Conservation (phyloP, 1,140 invertebrate species). For the Drosophila triauraria region DNA sequence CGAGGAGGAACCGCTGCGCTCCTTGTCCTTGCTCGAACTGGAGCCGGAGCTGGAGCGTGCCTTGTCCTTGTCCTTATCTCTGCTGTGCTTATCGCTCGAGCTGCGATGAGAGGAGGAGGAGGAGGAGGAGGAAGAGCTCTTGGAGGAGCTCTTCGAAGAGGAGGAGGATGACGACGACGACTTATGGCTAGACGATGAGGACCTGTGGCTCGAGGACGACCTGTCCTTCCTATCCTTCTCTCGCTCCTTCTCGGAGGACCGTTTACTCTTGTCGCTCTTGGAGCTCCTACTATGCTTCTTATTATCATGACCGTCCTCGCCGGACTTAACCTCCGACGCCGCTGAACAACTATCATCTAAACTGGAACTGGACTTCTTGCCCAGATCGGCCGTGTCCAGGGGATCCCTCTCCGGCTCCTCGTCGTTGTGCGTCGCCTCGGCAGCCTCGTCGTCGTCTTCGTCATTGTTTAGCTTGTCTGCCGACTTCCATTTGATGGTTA, state of each 20-base stretch:
- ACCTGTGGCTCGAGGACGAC: slow-evolving; percentile 41
- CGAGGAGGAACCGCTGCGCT: slow-evolving; percentile 66
- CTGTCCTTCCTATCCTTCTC: slow-evolving; percentile 83
- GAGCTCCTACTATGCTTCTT: slow-evolving; percentile 70
- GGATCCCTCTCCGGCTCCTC: slow-evolving; percentile 26
- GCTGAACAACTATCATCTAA: slow-evolving; percentile 76
- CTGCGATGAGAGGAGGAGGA: slow-evolving; percentile 81
- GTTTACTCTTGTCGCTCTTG: slow-evolving; percentile 71
- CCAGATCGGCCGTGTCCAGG: slow-evolving; percentile 40
- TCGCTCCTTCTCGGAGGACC: slow-evolving; percentile 83
- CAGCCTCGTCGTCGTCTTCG: slow-evolving; percentile 48
- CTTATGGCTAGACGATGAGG: slow-evolving; percentile 72
- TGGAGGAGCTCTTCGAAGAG: slow-evolving; percentile 73
- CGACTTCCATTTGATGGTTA: slow-evolving; percentile 88
- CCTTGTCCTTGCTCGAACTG: slow-evolving; percentile 79
- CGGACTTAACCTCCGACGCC: slow-evolving; percentile 49
- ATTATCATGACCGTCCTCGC: slow-evolving; percentile 53
- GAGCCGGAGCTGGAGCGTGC: slow-evolving; percentile 63
- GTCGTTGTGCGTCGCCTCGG: slow-evolving; percentile 29
- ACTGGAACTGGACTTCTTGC: slow-evolving; percentile 46
- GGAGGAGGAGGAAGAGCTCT: slow-evolving; percentile 74
- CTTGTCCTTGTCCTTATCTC: slow-evolving; percentile 72
- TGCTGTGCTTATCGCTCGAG: slow-evolving; percentile 73
- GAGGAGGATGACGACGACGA: slow-evolving; percentile 75
- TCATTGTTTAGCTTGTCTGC: slow-evolving; percentile 59